phyloP scores from a whole-genome alignment of 2,888 invertebrate species.

The Empis livida region DNA sequence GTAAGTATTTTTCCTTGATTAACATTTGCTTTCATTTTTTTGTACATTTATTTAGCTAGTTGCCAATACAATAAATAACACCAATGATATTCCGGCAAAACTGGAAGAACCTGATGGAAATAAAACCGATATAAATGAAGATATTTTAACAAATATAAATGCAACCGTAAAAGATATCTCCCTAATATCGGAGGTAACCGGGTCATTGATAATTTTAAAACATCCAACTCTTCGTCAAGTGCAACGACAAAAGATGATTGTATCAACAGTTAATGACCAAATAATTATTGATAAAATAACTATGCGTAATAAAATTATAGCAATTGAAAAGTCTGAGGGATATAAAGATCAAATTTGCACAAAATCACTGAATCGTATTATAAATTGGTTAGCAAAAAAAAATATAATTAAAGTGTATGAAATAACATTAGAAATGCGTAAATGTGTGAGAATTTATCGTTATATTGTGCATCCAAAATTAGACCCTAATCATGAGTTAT shows the following conservation, averaged over 20 bases:
- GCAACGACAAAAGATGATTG: slow-evolving; percentile 47
- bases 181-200: slow-evolving; percentile 15
- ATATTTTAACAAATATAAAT: slow-evolving; percentile 15
- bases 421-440: slow-evolving; percentile 19
- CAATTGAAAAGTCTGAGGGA: slow-evolving; percentile 40
- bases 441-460: slow-evolving; percentile 21
- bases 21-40: no score
- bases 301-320: slow-evolving; percentile 40
- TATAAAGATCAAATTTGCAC: slow-evolving; percentile 43
- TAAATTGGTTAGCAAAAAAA: slow-evolving; percentile 40
- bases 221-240: slow-evolving; percentile 21
- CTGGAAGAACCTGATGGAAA: no score
- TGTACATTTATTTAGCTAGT: no score
- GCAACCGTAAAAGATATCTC: slow-evolving; percentile 18
- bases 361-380: slow-evolving; percentile 48
- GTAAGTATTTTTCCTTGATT: no score
- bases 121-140: slow-evolving; percentile 10
- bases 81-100: no score
- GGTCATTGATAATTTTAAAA: background rate
- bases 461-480: slow-evolving; percentile 29
- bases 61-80: no score
- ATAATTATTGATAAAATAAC: slow-evolving; percentile 44
- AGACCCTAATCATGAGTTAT: slow-evolving; percentile 16
- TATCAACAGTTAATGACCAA: slow-evolving; percentile 44
- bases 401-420: slow-evolving; percentile 23